Conservation (phyloP, 2,113 vertebrate genomes). For the Leucoraja erinaceus region DNA sequence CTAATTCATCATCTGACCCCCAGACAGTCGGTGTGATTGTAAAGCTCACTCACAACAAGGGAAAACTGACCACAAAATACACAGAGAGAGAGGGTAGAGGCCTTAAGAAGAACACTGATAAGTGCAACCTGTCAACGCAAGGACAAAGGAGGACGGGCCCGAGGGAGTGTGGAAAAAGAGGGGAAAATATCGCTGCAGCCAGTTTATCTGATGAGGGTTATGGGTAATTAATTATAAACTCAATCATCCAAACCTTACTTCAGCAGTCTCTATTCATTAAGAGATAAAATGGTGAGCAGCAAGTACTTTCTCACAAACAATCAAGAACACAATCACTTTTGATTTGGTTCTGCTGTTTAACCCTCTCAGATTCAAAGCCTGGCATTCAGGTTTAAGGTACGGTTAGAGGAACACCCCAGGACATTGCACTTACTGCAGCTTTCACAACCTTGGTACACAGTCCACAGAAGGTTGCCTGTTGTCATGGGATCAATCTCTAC, state of each 20-base stretch:
- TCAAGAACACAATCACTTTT: slow-evolving; percentile 29
- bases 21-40: slow-evolving; percentile 60
- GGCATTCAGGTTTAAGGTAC: slow-evolving; percentile 41
- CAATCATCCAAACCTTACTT: slow-evolving; percentile 96
- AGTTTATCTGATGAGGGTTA: slow-evolving; percentile 92
- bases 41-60: slow-evolving; percentile 50
- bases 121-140: slow-evolving; percentile 74
- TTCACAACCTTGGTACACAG: background rate
- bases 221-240: slow-evolving; percentile 98
- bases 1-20: slow-evolving; percentile 77
- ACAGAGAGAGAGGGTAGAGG: slow-evolving; percentile 51
- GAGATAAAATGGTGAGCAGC: slow-evolving; percentile 72
- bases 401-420: background rate
- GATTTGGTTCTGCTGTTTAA: slow-evolving; percentile 19
- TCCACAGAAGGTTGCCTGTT: background rate
- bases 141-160: slow-evolving; percentile 83
- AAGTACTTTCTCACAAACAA: slow-evolving; percentile 47
- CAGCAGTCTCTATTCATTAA: slow-evolving; percentile 90
- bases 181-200: slow-evolving; percentile 59
- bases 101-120: slow-evolving; percentile 59
- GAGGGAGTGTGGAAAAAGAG: slow-evolving; percentile 57
- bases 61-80: slow-evolving; percentile 53
- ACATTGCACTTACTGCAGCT: background rate
- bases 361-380: background rate
- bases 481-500: background rate